Conservation (phyloP, 2,113 vertebrate genomes). For the Tympanuchus pallidicinctus region DNA sequence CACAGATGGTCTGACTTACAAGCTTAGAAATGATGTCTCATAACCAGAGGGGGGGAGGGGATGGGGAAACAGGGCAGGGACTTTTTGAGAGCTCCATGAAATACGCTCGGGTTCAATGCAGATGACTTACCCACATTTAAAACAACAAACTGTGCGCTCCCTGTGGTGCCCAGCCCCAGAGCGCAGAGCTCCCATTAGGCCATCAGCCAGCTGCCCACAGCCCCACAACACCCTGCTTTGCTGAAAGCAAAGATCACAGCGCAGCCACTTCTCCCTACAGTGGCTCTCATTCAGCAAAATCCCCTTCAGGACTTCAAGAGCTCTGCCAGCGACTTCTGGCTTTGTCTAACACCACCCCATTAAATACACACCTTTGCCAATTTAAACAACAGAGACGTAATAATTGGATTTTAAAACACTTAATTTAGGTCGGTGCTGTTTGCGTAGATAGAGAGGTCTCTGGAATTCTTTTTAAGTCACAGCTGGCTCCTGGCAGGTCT, state of each 20-base stretch:
- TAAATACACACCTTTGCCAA: background rate
- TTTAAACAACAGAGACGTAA: background rate
- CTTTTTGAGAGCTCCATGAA: conserved; percentile 14
- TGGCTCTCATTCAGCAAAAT: background rate
- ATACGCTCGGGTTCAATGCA: background rate
- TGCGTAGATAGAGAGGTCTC: background rate
- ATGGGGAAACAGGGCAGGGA: conserved; percentile 2
- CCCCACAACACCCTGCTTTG: background rate
- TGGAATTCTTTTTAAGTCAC: conserved; percentile 27
- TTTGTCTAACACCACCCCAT: background rate
- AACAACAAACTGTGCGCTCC: background rate
- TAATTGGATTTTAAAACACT: background rate
- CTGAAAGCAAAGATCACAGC: background rate
- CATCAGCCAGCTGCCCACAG: background rate
- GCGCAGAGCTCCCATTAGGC: background rate
- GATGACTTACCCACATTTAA: background rate
- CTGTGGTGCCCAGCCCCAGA: background rate
- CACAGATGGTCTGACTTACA: conserved; percentile 61
- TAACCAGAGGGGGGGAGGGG: background rate
- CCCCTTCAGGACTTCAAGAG: background rate
- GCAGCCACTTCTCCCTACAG: background rate
- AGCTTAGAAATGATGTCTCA: conserved; percentile 11
- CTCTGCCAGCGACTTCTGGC: background rate
- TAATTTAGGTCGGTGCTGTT: background rate
- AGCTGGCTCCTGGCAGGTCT: conserved; percentile 26